A percentile compares a stretch with the other conserved stretches of the same genome.
Conservation (phyloP, 2,797 vertebrate species). For the Microctenopoma lineatum region DNA sequence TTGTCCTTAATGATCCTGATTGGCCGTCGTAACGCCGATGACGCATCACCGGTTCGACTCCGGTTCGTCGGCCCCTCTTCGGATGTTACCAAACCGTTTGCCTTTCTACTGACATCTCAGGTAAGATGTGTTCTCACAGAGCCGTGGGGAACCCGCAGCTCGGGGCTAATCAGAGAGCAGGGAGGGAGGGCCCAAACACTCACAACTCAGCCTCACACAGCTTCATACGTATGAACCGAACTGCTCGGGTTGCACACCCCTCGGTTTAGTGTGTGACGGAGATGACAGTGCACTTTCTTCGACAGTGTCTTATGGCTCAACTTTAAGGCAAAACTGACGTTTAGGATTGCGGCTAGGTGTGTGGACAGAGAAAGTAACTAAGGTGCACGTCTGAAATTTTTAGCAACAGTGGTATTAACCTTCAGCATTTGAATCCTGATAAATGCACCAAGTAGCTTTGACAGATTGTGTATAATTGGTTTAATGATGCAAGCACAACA, state of each 20-base stretch:
- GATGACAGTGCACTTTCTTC: slow-evolving; percentile 9
- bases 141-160: not conserved
- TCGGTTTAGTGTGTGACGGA: slow-evolving; percentile 5
- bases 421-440: not conserved
- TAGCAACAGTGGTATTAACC: slow-evolving; percentile 19
- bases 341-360: slow-evolving; percentile 18
- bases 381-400: slow-evolving; percentile 7
- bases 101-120: not conserved
- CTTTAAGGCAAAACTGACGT: slow-evolving; percentile 61
- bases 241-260: not conserved
- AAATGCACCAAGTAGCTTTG: slow-evolving; percentile 21
- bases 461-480: slow-evolving; percentile 23
- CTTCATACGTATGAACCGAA: not conserved
- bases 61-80: not conserved
- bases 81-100: not conserved
- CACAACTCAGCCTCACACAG: too few relatives aligned
- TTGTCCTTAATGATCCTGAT: not conserved
- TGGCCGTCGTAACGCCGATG: not conserved
- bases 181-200: not conserved
- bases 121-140: slow-evolving; percentile 6
- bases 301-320: slow-evolving; percentile 23
- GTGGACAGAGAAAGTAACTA: slow-evolving; percentile 2
- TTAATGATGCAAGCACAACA: slow-evolving; percentile 41
- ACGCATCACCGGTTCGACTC: not conserved
- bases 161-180: not conserved